Percentiles rank a stretch among this genome's conserved stretches.
These are phyloP conservation scores for Poliocrania exsul DNA, from an alignment of 2,797 vertebrate genomes.

Conservation along the genomic window DNA sequence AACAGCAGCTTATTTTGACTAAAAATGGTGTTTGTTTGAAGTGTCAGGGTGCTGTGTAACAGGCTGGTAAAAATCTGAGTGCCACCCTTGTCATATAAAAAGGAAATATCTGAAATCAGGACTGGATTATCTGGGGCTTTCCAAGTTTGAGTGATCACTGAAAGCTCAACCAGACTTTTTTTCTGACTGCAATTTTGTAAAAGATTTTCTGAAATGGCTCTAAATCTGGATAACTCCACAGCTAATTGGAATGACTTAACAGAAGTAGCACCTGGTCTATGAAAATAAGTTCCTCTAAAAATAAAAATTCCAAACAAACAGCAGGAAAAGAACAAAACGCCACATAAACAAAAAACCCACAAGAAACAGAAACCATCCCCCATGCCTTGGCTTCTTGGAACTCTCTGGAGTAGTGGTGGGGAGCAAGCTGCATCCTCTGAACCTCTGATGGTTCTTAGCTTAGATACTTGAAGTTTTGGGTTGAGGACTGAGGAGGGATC, in stretches of 20 bases:
- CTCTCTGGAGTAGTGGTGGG: neutral
- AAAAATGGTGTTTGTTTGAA: neutral
- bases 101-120: neutral
- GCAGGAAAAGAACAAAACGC: neutral
- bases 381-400: neutral
- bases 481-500: neutral
- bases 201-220: neutral
- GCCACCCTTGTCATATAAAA: neutral
- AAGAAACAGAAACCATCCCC: neutral
- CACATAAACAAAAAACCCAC: neutral
- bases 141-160: neutral
- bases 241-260: neutral
- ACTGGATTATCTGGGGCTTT: neutral
- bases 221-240: neutral
- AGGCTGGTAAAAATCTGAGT: neutral
- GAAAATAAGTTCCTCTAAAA: neutral
- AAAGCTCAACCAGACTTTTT: neutral
- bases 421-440: neutral
- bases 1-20: neutral
- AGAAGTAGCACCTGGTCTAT: neutral
- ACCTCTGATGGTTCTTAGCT: neutral
- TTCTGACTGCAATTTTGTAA: neutral
- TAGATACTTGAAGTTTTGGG: neutral
- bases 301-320: neutral
- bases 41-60: too few relatives aligned